Evolutionary conservation across 2,888 invertebrate genomes (phyloP), one percentile per base, ranked within the genome.

Genomic region (Chironomus tentans): DNA sequence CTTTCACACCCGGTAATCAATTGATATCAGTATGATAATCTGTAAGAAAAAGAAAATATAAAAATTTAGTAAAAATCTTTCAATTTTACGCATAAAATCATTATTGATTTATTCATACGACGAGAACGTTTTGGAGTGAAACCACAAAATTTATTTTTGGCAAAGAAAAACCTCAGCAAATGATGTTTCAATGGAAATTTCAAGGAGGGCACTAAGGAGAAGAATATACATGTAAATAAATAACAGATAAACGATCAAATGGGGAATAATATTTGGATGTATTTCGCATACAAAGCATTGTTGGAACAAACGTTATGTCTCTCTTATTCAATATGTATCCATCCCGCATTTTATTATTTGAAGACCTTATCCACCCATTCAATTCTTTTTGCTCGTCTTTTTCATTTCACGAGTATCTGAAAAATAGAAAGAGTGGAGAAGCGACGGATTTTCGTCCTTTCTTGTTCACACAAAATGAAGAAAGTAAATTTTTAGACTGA

Each of bases 231-330:
- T 56, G 18, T n/a, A 61, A 76, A 76, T 76, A 76, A 76, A 76
- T 76, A 76, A 76, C 50, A 69, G 47, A 76, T 76, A 76, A 76
- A 76, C 69, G 76, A 76, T 76, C 76, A 68, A 69, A 50, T 76
- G 48, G 76, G 76, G 76, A 76, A 76, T 76, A 76, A 76, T 76
- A 68, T 69, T 65, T 68, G 68, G 68, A 72, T 38, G 56, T 56
- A 18, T 56, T 65, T 68, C 65, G 24, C 65, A 65, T 24, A 22
- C 65, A 65, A 56, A 56, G 56, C 56, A 56, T 18, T 56, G 56
- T 21, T 24, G 56, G 56, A 15, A 56, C 62, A 62, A 47, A 56
- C 13, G 50, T 50, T 71, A 12, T 13, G 15, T 22, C 24, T 71
- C 56, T 18, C 65, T 71, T 18, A 7, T 15, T n/a, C 38, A 38